Base-by-base conservation (phyloP, 1,140 invertebrate genomes). In the Bombus haemorrhoidalis region DNA sequence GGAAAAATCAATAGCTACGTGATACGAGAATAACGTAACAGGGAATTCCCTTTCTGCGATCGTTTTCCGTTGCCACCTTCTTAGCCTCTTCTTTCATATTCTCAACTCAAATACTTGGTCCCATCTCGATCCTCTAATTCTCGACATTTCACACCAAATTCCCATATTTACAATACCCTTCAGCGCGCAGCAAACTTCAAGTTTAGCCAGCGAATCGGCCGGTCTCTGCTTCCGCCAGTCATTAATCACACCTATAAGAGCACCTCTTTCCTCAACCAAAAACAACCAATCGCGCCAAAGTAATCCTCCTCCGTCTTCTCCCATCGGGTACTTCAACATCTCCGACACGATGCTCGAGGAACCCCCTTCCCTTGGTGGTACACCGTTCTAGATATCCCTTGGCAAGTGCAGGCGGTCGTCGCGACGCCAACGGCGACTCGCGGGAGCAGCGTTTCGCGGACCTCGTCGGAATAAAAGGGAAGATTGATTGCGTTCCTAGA, bases 371-470 rank as follows among this genome's bases (percentile, higher is more conserved):
- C 28, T 62, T 1, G 59, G n/a, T 64, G 18, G 64, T 64, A 9
- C 34, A n/a, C 28, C 87, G 81, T 81, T 86, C 85, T 81, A 90
- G 85, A 89, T 87, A 87, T 87, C 85, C 77, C 37, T 81, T 90
- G 89, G 78, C 89, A 90, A 89, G 87, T 89, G 76, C 39, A 25
- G 39, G 84, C 47, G 72, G 80, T 78, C 85, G 87, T 86, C 66
- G 77, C 75, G 85, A 87, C 87, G 87, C 87, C 87, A 69, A 64
- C 34, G 76, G 72, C 81, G 39, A 43, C n/a, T 85, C 81, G 64
- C 86, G 59, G 28, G 81, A 80, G 84, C 76, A 87, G 69, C 77
- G 87, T 80, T 86, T 87, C 76, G 86, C 86, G 77, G 82, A 18
- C 68, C 77, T 43, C 47, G 59, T 28, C 77, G 62, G 69, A 81